Evolutionary conservation across 2,113 vertebrate species (phyloP).

Genomic region (Centrocercus urophasianus): DNA sequence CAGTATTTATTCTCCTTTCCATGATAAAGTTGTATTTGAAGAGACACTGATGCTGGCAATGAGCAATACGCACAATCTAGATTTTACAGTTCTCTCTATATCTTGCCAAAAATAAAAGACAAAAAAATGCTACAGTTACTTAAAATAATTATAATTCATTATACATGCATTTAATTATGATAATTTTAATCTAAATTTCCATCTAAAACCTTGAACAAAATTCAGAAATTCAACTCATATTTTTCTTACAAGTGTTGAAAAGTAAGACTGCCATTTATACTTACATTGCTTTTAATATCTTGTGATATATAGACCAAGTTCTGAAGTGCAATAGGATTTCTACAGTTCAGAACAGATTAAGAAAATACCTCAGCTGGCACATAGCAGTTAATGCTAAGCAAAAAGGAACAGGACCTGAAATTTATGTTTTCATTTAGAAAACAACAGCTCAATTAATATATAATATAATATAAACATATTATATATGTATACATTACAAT

Average conservation of each 20-base stretch:
- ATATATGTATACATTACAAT: no score
- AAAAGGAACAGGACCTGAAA: neutral
- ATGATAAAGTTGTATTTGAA: constrained; percentile 12
- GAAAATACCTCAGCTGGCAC: neutral
- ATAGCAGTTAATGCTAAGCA: neutral
- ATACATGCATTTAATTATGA: constrained; percentile 8
- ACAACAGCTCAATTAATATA: neutral
- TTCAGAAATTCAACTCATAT: neutral
- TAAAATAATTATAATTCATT: constrained; percentile 59
- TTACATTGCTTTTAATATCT: neutral
- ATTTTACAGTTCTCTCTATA: constrained; percentile 41
- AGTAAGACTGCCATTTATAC: neutral
- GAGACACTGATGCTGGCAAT: constrained; percentile 30
- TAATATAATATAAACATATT: no score
- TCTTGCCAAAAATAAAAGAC: constrained; percentile 55
- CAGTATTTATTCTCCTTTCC: constrained; percentile 3
- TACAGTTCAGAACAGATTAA: neutral
- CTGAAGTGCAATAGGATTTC: neutral
- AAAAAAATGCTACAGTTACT: constrained; percentile 40
- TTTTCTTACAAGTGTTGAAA: neutral
- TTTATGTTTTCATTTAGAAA: neutral
- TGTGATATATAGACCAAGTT: neutral
- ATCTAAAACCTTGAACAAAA: constrained; percentile 21
- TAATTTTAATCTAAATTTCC: neutral
- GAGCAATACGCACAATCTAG: constrained; percentile 26